These are phyloP conservation scores for Melitaea cinxia DNA, from an alignment of 1,140 invertebrate species.

Conservation along the genomic window DNA sequence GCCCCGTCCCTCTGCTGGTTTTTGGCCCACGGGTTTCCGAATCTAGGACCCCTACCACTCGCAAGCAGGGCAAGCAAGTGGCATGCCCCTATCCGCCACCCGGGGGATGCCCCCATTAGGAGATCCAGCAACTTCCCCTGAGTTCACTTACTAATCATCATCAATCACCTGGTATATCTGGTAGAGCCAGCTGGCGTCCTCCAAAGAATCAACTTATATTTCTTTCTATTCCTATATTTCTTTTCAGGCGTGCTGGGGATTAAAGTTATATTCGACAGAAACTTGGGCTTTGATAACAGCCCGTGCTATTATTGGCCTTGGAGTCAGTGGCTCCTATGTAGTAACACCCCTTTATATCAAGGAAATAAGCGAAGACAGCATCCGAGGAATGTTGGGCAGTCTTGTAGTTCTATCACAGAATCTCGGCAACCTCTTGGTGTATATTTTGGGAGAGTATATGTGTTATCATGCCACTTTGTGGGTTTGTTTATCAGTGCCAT, in stretches of 20 bases:
- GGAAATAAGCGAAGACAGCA: conserved; percentile 70
- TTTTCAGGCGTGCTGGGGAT: conserved; percentile 63
- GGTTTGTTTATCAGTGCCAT: conserved; percentile 62
- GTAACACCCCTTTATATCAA: conserved; percentile 73
- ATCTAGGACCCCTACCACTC: too few species aligned
- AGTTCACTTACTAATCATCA: too few species aligned
- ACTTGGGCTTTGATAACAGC: conserved; percentile 70
- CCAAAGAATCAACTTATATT: too few species aligned
- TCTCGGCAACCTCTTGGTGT: conserved; percentile 65
- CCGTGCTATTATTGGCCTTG: conserved; percentile 58
- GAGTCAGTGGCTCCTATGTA: conserved; percentile 64
- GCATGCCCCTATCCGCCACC: too few species aligned
- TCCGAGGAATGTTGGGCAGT: conserved; percentile 64
- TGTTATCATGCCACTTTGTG: conserved; percentile 63
- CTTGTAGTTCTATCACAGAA: conserved; percentile 69
- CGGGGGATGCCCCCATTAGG: too few species aligned
- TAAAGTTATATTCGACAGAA: conserved; percentile 67
- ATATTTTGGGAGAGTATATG: conserved; percentile 64
- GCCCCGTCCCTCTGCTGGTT: too few species aligned
- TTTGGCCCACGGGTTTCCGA: too few species aligned
- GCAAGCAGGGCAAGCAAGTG: too few species aligned
- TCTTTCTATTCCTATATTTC: background rate
- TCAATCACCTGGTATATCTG: too few species aligned
- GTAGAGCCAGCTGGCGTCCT: too few species aligned
- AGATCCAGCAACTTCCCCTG: too few species aligned